A percentile compares a stretch with the other conserved stretches of the same genome.
Evolutionary conservation across 23 tunicate species (phyloP).

Genomic region (Trididemnum clinides): DNA sequence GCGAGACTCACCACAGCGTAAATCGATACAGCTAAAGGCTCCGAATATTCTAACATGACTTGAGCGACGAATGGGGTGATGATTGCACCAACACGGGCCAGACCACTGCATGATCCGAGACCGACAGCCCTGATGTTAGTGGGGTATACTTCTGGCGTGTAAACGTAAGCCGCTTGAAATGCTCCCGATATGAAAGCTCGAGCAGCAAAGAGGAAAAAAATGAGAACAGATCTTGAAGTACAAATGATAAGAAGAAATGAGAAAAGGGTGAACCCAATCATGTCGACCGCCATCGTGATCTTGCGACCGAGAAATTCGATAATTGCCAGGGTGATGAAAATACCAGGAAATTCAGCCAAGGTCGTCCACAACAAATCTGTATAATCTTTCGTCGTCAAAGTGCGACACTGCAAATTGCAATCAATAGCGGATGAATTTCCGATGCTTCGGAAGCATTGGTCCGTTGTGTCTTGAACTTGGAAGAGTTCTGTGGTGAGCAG

Average conservation of each 20-base stretch:
- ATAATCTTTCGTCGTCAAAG: constrained; percentile 82
- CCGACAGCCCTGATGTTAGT: constrained; percentile 94
- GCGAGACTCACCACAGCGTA: constrained; percentile 82
- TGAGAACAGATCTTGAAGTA: constrained; percentile 62
- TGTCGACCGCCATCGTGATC: constrained; percentile 77
- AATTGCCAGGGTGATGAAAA: constrained; percentile 71
- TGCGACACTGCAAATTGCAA: constrained; percentile 81
- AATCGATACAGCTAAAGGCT: constrained; percentile 65
- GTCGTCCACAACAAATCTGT: constrained; percentile 95
- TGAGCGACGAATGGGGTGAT: constrained; percentile 97
- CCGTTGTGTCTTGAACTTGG: constrained; percentile 67
- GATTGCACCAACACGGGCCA: constrained; percentile 93
- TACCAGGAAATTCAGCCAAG: constrained; percentile 96
- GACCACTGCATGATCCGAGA: constrained; percentile 96
- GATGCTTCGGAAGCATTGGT: constrained; percentile 41
- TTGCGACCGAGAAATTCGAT: constrained; percentile 90
- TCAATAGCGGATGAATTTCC: constrained; percentile 23
- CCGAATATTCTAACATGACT: constrained; percentile 71
- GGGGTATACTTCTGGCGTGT: constrained; percentile 99
- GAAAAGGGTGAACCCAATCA: constrained; percentile 83
- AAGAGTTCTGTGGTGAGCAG: constrained; percentile 97
- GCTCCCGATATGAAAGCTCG: constrained; percentile 98
- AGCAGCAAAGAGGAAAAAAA: constrained; percentile 93
- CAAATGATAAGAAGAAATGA: constrained; percentile 66
- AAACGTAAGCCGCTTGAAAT: constrained; percentile 98